Base-by-base conservation (phyloP, 2,113 vertebrate genomes). In the Morone chrysops region DNA sequence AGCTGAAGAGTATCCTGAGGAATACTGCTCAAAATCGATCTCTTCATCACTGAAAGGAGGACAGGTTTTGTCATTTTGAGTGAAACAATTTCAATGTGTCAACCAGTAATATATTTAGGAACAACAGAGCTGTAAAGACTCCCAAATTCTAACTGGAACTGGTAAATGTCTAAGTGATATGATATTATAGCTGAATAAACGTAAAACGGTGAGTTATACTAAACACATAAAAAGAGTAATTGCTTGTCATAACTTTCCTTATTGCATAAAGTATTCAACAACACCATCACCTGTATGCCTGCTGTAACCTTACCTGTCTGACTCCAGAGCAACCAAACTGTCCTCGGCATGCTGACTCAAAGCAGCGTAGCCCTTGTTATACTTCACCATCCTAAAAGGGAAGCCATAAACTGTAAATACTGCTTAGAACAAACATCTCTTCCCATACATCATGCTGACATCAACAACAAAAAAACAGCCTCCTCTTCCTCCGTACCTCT, bases 1-100 rank as follows among this genome's bases (percentile, higher is more conserved):
- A 1, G 98, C 96, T 0, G 98, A 99, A 53, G 98, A 99, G 89
- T 99, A 99, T 87, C 98, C 98, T 0, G 98, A 99, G 50, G 98
- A 99, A 89, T 97, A 97, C 93, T 96, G 96, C 89, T 94, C 94
- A 78, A 97, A 97, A 94, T 97, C 98, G 57, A 95, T 94, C 91
- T 99, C 98, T 36, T 95, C 96, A 0, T 99, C 98, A 86, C 98
- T 99, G 87, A 20, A 70, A 92, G 79, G 80, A 76, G 47, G 25
- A 84, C 65, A 70, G 13, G 45, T 72, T 82, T 16, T 45, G 51
- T 82, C 65, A 80, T 17, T 65, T 6, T 36, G 36, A 41, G 20
- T 45, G 13, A 6, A 66, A 72, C 4, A 36, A 40, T 16, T 43
- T 14, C 41, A 69, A 45, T 18, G 17, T 45, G n/a, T 69, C 50